Evolutionary conservation across 2,797 vertebrate species (phyloP), one percentile per base, ranked within the genome.

Genomic region (Oryzias sinensis): DNA sequence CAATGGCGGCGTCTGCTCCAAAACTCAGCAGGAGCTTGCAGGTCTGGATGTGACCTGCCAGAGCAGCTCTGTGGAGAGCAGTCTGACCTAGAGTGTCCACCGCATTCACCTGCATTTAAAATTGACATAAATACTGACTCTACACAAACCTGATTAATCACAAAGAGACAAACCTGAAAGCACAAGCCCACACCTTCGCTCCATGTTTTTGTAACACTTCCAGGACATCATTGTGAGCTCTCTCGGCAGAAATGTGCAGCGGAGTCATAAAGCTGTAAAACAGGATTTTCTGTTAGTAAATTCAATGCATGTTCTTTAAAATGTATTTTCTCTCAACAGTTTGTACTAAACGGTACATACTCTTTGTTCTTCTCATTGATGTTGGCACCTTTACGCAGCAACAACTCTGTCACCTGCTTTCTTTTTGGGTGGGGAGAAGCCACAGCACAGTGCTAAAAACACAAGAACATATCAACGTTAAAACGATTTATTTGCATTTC

Each of bases 291-390:
- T 37, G 33, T 37, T 37, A 37, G 33, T 37, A 37, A 37, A 37
- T 37, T 37, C 9, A 13, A 37, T 37, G 33, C 11, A 11, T 37
- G 0, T 37, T 37, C 33, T 37, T 37, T 37, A 37, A 11, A 37
- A 37, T 37, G 9, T 37, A 2, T 37, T 37, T 37, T 37, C 33
- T 13, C 4, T 37, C 33, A 37, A 37, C 9, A 37, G 8, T 9
- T 37, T 37, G 33, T 2, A 11, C 8, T 37, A 3, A 5, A 37
- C 4, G 33, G 9, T 37, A 93, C 96, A 73, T 88, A 99, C 97
- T 98, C 97, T 91, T 99, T 98, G 87, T 97, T 99, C 84, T 99
- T 99, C 81, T 98, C 97, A 1, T 99, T 97, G 75, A 98, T 95
- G 65, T 95, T 98, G 69, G 96, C 96, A 70, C 96, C 96, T 92